Conservation (phyloP, 2,797 vertebrate species). For the Diglossa cyanea region DNA sequence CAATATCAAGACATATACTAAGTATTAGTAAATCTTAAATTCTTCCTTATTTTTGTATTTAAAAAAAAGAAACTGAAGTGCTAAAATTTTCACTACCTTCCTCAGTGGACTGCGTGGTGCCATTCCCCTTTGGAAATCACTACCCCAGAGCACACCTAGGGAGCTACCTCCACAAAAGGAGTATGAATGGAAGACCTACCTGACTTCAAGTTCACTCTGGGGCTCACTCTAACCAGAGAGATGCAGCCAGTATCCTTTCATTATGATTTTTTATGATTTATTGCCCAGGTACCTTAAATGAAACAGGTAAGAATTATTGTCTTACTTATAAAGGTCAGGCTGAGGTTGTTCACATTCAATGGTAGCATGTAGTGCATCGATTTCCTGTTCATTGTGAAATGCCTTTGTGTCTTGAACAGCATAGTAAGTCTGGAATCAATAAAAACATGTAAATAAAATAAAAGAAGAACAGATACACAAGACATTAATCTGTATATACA, state of each 20-base stretch:
- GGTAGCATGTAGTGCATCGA: constrained; percentile 87
- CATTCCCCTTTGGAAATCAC: not conserved
- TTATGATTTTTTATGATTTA: not conserved
- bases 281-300: not conserved
- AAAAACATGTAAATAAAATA: not conserved
- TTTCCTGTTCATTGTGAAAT: constrained; percentile 86
- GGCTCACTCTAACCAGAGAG: not conserved
- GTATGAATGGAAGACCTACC: not conserved
- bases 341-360: constrained; percentile 98
- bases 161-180: not conserved
- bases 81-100: rapidly evolving
- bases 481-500: not conserved
- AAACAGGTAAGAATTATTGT: not conserved
- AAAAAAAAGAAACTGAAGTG: not conserved
- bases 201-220: not conserved
- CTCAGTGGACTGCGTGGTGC: not conserved
- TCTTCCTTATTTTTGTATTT: not conserved
- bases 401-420: constrained; percentile 95
- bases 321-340: constrained; percentile 97
- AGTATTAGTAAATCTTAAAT: not conserved
- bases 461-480: not conserved
- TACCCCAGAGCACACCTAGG: not conserved
- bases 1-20: not conserved
- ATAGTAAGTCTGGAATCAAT: constrained; percentile 83
- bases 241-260: not conserved